Base-by-base conservation (phyloP, 2,888 invertebrate species). In the Alviniconcha strummeri region DNA sequence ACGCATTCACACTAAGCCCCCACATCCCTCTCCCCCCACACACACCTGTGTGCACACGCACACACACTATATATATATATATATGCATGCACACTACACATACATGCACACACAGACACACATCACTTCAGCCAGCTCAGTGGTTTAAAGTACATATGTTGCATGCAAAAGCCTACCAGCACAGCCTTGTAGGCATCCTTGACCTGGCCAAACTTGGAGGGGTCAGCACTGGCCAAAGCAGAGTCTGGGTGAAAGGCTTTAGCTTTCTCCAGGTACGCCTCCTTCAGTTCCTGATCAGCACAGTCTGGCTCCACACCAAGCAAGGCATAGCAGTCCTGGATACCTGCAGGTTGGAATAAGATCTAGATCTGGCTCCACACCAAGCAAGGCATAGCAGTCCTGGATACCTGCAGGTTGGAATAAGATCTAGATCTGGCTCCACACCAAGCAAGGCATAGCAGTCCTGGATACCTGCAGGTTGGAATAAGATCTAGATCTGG, bases 221-320 rank as follows among this genome's bases (percentile, higher is more conserved):
- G 95, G 92, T 96, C 95, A n/a, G 97, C 96, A 87, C 96, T 96
- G 0, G 95, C 95, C 6, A 89, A 88, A 0, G 96, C 96, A 77
- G 97, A 96, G 90, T 98, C 98, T 0, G 98, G 98, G 93, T 98
- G 98, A 90, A 96, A 97, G 89, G 95, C 95, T 93, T 97, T 97
- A 0, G 96, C 86, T 78, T 86, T 86, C 56, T 83, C 54, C 67
- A 86, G 76, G 64, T 86, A 86, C 8, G 86, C 86, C 5, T 52
- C n/a, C 81, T 80, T 57, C 52, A 86, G 77, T 36, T 86, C 84
- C 17, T 81, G 81, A 52, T 86, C 84, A 69, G 80, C 74, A 54
- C 86, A 84, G 5, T 84, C 80, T 13, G 60, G 15, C 56, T 78
- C 76, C 15, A 86, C 83, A 2, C 80, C 86, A 52, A 86, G 77